A percentile compares a stretch with the other conserved stretches of the same genome.
Evolutionary conservation across 1,140 invertebrate genomes (phyloP).

Genomic region (Leptonema lineaticorne): DNA sequence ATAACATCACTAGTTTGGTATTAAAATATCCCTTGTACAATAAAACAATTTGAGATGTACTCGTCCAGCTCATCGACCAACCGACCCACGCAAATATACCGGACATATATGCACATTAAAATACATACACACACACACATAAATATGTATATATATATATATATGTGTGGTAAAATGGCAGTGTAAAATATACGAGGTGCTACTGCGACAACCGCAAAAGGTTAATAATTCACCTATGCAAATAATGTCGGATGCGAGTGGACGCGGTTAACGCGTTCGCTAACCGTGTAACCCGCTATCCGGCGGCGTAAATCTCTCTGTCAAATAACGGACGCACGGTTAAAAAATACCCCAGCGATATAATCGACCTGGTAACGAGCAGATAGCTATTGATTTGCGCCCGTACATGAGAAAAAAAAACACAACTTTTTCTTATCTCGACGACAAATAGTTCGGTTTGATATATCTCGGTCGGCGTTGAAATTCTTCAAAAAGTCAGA

Average conservation of each 20-base stretch:
- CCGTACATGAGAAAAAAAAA: neutral
- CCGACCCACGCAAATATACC: too few species aligned
- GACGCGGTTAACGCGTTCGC: neutral
- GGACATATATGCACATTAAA: too few species aligned
- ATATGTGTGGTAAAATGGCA: too few species aligned
- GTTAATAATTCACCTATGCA: neutral
- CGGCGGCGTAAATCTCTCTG: neutral
- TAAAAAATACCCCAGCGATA: neutral
- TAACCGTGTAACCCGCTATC: neutral
- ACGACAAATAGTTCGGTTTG: neutral
- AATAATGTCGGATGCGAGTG: neutral
- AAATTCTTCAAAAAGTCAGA: slow-evolving; percentile 11
- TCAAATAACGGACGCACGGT: too few species aligned
- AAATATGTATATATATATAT: too few species aligned
- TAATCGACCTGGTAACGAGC: too few species aligned
- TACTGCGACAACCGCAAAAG: neutral
- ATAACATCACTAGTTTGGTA: too few species aligned
- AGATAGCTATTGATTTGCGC: too few species aligned
- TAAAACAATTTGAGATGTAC: too few species aligned
- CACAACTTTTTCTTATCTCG: neutral
- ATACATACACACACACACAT: too few species aligned
- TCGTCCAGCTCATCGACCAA: too few species aligned
- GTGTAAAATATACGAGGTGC: neutral
- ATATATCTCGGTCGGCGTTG: slow-evolving; percentile 10
- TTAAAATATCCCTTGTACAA: too few species aligned